Percentiles rank a stretch among this genome's conserved stretches.
Evolutionary conservation across 2,797 vertebrate genomes (phyloP).

Genomic region (Characodon lateralis): DNA sequence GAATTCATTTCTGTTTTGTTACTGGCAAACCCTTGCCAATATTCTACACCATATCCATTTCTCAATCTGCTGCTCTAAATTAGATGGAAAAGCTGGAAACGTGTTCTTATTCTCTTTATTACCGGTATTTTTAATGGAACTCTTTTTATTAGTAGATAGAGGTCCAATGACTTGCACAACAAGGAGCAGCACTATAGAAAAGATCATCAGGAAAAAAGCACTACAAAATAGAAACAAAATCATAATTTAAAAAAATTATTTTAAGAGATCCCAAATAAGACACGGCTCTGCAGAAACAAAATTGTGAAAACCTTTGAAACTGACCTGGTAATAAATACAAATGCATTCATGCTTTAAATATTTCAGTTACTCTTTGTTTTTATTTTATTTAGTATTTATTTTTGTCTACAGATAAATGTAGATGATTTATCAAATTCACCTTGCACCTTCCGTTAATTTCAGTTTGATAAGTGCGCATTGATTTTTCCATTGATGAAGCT

Average conservation of each 20-base stretch:
- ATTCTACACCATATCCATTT: not conserved
- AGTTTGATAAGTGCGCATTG: constrained; percentile 24
- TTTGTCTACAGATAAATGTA: not conserved
- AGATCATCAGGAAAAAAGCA: not conserved
- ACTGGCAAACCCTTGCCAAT: not conserved
- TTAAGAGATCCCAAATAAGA: not conserved
- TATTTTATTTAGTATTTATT: not conserved
- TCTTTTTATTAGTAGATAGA: not conserved
- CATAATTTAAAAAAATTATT: too few relatives aligned
- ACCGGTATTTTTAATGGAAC: not conserved
- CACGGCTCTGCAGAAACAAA: not conserved
- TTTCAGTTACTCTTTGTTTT: not conserved
- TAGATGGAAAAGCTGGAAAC: not conserved
- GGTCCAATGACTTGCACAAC: not conserved
- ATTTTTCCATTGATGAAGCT: constrained; percentile 15
- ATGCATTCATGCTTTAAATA: too few relatives aligned
- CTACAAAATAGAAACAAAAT: not conserved
- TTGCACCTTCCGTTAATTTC: constrained; percentile 15
- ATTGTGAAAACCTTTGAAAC: not conserved
- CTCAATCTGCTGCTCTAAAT: not conserved
- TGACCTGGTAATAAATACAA: not conserved
- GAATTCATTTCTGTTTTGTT: too few relatives aligned
- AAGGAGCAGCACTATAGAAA: not conserved
- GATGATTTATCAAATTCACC: constrained; percentile 6
- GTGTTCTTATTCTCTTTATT: not conserved